Evolutionary conservation across 2,888 invertebrate species (phyloP), one percentile per base, ranked within the genome.

Genomic region (Drosophila quasianomalipes): DNA sequence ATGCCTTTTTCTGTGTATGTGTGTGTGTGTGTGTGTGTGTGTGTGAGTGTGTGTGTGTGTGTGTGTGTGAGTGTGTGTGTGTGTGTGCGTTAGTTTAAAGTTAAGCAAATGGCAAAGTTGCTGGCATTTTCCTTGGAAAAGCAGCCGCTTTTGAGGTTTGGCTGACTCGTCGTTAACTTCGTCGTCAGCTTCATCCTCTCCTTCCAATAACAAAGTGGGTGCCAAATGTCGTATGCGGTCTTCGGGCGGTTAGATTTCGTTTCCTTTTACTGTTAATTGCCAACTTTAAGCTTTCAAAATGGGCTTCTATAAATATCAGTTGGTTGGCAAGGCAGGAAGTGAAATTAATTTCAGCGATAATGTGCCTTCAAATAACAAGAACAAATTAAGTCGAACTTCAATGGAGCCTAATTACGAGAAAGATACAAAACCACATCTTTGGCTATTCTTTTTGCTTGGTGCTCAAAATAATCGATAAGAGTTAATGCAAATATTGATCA

Each of bases 161-260:
- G 53, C 26, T 16, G 26, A 26, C 26, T 28, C 47, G 47, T 52
- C 69, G 61, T 67, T 35, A 30, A 19, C 28, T 63, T 68, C 22
- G 44, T 51, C 64, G 58, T 62, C 39, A 30, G 26, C 28, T 66
- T 68, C 47, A 16, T 81, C 54, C 69, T 63, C 64, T 61, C 70
- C 74, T 81, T 44, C 75, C 82, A 79, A 86, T 86, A 79, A 2
- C 26, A 47, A 85, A 89, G 82, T 89, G 89, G 71, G 72, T 81
- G 79, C 60, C 76, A 70, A 74, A 73, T 74, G 76, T 79, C 65
- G 62, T 35, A 68, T 71, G 75, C 66, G 82, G 79, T 66, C 16
- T 62, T 60, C 37, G 12, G 33, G 61, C 41, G 74, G 76, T 70
- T 76, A 49, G 31, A 67, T 47, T 63, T 66, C 67, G 53, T 60